Base-by-base conservation (phyloP, 2,797 vertebrate species). In the Amazona ochrocephala region DNA sequence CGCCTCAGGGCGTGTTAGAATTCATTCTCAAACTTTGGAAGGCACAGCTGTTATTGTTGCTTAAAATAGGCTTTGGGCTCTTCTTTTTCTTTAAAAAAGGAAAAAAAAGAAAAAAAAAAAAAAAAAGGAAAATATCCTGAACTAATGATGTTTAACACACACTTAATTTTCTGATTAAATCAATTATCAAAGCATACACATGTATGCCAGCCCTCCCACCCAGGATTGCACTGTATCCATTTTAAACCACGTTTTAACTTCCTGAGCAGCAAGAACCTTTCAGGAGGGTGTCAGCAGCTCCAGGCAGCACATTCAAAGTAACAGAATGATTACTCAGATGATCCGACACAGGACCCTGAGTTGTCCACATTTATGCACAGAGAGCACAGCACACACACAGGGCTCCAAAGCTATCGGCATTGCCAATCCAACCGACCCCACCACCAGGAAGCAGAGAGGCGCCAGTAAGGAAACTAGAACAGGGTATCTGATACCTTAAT, bases 361-460 rank as follows among this genome's bases (percentile, higher is more conserved):
- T 27, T 54, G 29, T 11, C 65, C 10, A 3, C 15, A 5, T 14
- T 22, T 16, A 24, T 3, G 13, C 44, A 8, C 11, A 13, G 42
- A 50, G 17, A 26, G 15, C 16, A 15, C 54, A 32, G 3, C 10
- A 13, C 34, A 20, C 17, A 42, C 0, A 1, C 4, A 27, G 32
- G 10, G 53, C 58, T 66, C 42, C 85, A 70, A 18, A 77, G 29
- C 8, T 7, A 54, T 6, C 2, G 0, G 61, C 61, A 44, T 1
- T 6, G 23, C 21, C 58, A 75, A 27, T 7, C 29, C 7, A n/a
- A n/a, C 27, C 5, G 0, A 17, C 3, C 27, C 39, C 62, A 41
- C 15, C 4, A 0, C 41, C 6, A 15, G 62, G n/a, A 60, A 39
- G 47, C 0, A 0, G n/a, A 10, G 26, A 65, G 58, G 9, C 8